Evolutionary conservation across 2,797 vertebrate species (phyloP).

Genomic region (Chelmon rostratus): DNA sequence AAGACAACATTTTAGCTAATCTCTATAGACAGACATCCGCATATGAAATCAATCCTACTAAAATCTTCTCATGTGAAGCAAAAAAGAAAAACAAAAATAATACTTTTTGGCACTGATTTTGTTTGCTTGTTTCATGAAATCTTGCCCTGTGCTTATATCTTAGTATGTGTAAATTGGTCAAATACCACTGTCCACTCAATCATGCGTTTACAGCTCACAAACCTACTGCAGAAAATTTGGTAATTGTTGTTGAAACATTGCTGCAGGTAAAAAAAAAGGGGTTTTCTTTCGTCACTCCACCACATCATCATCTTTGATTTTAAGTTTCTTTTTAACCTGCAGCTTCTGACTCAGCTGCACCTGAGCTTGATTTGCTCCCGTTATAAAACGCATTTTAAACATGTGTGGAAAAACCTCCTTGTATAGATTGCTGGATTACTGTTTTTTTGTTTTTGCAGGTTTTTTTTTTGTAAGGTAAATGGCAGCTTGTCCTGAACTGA

Average conservation of each 20-base stretch:
- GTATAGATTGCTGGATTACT: neutral
- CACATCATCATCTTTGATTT: neutral
- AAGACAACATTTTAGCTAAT: no score
- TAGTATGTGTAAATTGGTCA: neutral
- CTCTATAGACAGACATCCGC: no score
- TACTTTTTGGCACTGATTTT: neutral
- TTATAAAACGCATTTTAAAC: neutral
- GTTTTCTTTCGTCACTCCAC: neutral
- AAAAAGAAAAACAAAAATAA: neutral
- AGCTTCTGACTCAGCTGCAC: neutral
- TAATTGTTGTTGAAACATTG: neutral
- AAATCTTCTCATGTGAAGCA: neutral
- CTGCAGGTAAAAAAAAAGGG: neutral
- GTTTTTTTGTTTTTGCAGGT: neutral
- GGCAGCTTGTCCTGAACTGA: neutral
- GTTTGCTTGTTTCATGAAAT: neutral
- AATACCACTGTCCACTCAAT: neutral
- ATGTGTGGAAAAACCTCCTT: neutral
- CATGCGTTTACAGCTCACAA: neutral
- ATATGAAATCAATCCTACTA: neutral
- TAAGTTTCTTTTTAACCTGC: neutral
- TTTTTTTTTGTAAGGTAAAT: neutral
- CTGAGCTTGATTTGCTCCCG: neutral
- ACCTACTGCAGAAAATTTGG: neutral
- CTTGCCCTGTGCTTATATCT: neutral